Evolutionary conservation across 2,888 invertebrate species (phyloP), one percentile per base, ranked within the genome.

Genomic region (Serripes groenlandicus): DNA sequence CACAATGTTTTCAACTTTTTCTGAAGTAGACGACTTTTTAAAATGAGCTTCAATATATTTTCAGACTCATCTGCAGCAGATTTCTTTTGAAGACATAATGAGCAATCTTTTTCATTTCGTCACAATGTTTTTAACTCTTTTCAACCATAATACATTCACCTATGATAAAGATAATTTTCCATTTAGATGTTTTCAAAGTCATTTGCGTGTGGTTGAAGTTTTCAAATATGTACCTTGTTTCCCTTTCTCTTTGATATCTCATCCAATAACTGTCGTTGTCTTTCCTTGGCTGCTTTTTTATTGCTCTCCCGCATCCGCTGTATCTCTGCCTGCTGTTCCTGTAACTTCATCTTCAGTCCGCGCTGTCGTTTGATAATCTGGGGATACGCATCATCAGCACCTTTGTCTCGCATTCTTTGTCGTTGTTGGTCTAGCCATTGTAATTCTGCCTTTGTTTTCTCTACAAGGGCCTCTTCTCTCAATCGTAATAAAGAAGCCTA

Each of bases 361-460:
- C 97, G 94, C 92, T 97, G 97, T 86, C 96, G 96, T 92, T 97
- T 97, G 89, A 96, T 96, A 34, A 97, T 95, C 1, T 96, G 93
- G 0, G 96, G 96, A 78, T 96, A 96, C 89, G 95, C 95, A 60
- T 96, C 95, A 34, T 96, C 94, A 69, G 96, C 95, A 0, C 96
- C 96, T 70, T 96, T 96, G 88, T 96, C 95, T 75, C 95, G 95
- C 37, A 96, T 95, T 84, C 92, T 93, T 91, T 95, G 96, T 92
- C 96, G 96, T 90, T 97, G 96, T 68, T 96, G 96, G 92, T 97
- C 96, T 26, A 97, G 92, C 95, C 96, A 96, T 0, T 96, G 95
- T 84, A 96, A 94, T 94, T 96, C 96, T 0, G 96, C 96, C 93
- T 96, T 96, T 0, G 96, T 96, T 86, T 96, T 95, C 94, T 97